Base-by-base conservation (phyloP, 2,888 invertebrate genomes). In the Thereva unica region DNA sequence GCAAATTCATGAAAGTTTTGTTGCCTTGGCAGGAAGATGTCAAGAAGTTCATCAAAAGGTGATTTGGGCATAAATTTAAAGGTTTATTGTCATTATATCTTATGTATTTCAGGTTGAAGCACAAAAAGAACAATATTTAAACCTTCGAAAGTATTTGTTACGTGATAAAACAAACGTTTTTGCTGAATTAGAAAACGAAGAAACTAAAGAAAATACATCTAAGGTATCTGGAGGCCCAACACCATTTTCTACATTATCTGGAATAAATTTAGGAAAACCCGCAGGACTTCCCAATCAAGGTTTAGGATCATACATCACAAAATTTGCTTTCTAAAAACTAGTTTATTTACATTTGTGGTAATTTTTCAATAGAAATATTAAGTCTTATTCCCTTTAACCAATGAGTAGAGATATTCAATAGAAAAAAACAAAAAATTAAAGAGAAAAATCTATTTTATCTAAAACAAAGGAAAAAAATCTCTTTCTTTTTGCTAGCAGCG, bases 71-170 rank as follows among this genome's bases (percentile, higher is more conserved):
- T 10, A 38, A 47, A 47, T 49, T 59, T 38, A 9, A 1, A 8
- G 35, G 38, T 1, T n/a, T 38, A 37, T 54, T 34, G 2, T 34
- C n/a, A 7, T 38, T 4, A 41, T 61, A 61, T 64, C 5, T 59
- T 61, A 7, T 45, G 49, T 41, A 59, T 72, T 82, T 2, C 81
- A 82, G 68, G 90, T 95, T 0, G 90, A 93, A 76, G 85, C 86
- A 1, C 92, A 92, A 75, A 94, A 93, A 79, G 92, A 93, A 67
- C 90, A 91, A 71, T 94, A 91, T 76, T 80, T 93, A n/a, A 91
- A 90, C 77, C 84, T 93, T 53, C 81, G 93, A 44, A 90, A 89
- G 76, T 89, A 91, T 72, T 85, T 92, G 12, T 67, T 80, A 8
- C 75, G 91, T 67, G 94, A 95, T 74, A 84, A 85, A 4, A 86